phyloP scores from a whole-genome alignment of 1,140 invertebrate species.

The Hylaeus volcanicus region DNA sequence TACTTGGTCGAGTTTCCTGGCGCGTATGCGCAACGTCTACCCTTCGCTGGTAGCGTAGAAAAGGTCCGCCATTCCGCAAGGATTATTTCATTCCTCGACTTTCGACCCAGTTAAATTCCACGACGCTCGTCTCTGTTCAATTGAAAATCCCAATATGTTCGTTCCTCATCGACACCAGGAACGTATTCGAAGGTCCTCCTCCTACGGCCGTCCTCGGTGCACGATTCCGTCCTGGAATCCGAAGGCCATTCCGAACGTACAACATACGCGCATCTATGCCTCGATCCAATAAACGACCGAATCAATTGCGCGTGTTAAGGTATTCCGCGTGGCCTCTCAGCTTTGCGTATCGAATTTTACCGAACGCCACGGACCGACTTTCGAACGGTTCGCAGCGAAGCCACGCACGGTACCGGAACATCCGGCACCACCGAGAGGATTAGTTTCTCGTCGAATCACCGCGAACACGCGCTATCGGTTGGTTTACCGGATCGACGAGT shows the following conservation, averaged over 20 bases:
- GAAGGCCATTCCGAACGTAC: constrained; percentile 48
- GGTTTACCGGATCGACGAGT: neutral
- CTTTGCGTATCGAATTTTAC: no score
- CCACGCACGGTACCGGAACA: no score
- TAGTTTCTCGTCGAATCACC: neutral
- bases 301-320: constrained; percentile 30
- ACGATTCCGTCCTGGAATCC: constrained; percentile 56
- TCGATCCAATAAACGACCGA: constrained; percentile 40
- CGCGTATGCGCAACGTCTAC: neutral
- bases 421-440: neutral
- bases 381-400: no score
- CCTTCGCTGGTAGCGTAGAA: neutral
- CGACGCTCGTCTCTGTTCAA: constrained; percentile 56
- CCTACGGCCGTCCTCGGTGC: constrained; percentile 5
- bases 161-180: constrained; percentile 47
- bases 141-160: constrained; percentile 64
- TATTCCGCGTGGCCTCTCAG: constrained; percentile 1
- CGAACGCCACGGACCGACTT: no score
- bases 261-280: constrained; percentile 16
- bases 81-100: constrained; percentile 59
- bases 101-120: constrained; percentile 59
- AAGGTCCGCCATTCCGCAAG: constrained; percentile 46
- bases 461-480: neutral
- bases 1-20: no score
- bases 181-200: constrained; percentile 51